These are phyloP conservation scores for Lampropteryx suffumata DNA, from an alignment of 2,888 invertebrate genomes.

Conservation along the genomic window DNA sequence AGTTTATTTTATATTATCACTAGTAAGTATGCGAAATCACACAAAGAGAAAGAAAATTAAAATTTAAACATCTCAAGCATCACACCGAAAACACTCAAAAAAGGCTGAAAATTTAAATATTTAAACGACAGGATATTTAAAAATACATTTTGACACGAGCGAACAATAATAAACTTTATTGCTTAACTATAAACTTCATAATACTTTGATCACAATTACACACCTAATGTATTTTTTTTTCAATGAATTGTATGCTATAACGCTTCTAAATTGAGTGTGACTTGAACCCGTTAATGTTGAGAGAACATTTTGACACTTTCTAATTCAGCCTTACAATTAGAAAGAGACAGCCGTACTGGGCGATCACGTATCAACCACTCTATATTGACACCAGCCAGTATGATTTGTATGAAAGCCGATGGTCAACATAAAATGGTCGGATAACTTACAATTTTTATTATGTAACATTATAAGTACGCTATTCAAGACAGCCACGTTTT, in stretches of 20 bases:
- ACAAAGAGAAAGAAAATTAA: constrained; percentile 41
- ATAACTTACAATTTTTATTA: constrained; percentile 29
- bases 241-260: constrained; percentile 31
- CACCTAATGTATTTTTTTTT: constrained; percentile 43
- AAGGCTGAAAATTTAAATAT: constrained; percentile 41
- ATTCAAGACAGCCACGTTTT: constrained; percentile 59
- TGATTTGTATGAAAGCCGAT: constrained; percentile 23
- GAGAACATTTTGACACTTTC: constrained; percentile 67
- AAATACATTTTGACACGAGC: constrained; percentile 32
- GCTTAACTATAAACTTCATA: constrained; percentile 72
- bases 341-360: constrained; percentile 68
- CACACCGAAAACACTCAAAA: constrained; percentile 52
- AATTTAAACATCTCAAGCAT: constrained; percentile 36
- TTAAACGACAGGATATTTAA: constrained; percentile 16
- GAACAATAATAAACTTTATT: constrained; percentile 60
- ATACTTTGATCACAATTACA: constrained; percentile 75
- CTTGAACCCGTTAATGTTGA: constrained; percentile 27
- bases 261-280: constrained; percentile 40
- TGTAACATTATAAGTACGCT: constrained; percentile 49
- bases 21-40: constrained; percentile 53
- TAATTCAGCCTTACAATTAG: constrained; percentile 81
- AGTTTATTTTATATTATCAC: constrained; percentile 39
- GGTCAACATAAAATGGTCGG: constrained; percentile 37
- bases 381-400: constrained; percentile 24
- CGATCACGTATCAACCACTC: constrained; percentile 53